Percentiles rank a stretch among this genome's conserved stretches.
Conservation (phyloP, 2,888 invertebrate genomes). For the Leucoma salicis region DNA sequence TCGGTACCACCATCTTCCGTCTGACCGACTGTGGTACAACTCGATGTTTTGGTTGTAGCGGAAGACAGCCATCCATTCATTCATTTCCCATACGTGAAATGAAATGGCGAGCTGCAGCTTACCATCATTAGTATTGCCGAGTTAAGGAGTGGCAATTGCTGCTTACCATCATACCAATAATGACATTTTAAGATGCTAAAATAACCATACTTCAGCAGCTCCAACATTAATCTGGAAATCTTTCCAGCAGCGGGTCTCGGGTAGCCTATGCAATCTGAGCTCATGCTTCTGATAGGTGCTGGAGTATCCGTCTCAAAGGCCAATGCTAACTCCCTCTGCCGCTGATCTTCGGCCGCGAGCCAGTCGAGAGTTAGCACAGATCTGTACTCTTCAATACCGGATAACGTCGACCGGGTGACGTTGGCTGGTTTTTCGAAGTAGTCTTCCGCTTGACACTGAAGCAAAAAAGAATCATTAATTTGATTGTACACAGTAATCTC, state of each 20-base stretch:
- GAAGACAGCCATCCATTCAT: too few species aligned
- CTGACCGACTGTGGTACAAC: too few species aligned
- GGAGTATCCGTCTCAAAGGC: slow-evolving; percentile 55
- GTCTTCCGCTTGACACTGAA: slow-evolving; percentile 43
- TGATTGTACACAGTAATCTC: too few species aligned
- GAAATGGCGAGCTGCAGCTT: too few species aligned
- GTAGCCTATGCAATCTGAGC: slow-evolving; percentile 57
- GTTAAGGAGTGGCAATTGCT: too few species aligned
- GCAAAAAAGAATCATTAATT: neutral
- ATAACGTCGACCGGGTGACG: slow-evolving; percentile 43
- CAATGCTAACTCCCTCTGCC: slow-evolving; percentile 58
- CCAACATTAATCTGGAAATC: slow-evolving; percentile 62
- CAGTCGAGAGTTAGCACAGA: slow-evolving; percentile 66
- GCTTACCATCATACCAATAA: too few species aligned
- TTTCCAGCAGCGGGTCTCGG: slow-evolving; percentile 58
- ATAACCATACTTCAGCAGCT: slow-evolving; percentile 51
- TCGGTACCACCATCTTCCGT: too few species aligned
- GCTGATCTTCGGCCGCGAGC: slow-evolving; percentile 59
- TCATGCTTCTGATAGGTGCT: slow-evolving; percentile 38
- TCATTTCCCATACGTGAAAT: too few species aligned
- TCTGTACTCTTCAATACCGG: slow-evolving; percentile 58
- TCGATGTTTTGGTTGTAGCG: too few species aligned
- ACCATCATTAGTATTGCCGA: too few species aligned
- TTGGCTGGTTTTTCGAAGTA: slow-evolving; percentile 49
- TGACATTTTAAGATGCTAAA: neutral